phyloP scores from a whole-genome alignment of 2,797 vertebrate species.

The Leontopithecus rosalia region DNA sequence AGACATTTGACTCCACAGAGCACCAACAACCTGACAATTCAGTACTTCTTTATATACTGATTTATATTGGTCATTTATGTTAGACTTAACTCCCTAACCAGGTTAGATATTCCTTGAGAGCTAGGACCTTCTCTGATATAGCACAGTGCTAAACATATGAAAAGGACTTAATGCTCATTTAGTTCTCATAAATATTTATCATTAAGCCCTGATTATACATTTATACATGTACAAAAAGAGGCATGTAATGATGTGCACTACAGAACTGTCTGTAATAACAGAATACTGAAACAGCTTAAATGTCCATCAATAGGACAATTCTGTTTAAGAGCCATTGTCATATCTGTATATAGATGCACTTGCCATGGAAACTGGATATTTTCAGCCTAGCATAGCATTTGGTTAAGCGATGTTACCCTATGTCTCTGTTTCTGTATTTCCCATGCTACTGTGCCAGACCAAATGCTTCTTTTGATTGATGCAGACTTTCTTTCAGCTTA shows the following conservation, averaged over 20 bases:
- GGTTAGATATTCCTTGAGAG: not conserved
- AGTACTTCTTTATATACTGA: not conserved
- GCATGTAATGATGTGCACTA: not conserved
- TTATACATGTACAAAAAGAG: not conserved
- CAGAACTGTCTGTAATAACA: not conserved
- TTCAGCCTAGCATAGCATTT: not conserved
- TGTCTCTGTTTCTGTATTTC: not conserved
- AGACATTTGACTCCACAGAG: not conserved
- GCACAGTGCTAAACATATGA: not conserved
- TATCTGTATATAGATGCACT: not conserved
- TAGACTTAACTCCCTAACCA: slow-evolving; percentile 6
- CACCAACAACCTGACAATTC: not conserved
- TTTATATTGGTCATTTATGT: not conserved
- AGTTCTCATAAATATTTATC: not conserved
- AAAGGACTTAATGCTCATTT: not conserved
- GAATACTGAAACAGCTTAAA: not conserved
- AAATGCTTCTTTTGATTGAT: not conserved
- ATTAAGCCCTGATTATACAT: not conserved
- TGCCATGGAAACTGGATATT: not conserved
- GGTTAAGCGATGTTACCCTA: not conserved
- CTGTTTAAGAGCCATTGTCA: not conserved
- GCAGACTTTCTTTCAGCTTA: slow-evolving; percentile 9
- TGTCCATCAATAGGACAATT: not conserved
- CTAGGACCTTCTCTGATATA: not conserved
- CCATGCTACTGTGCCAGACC: not conserved